Evolutionary conservation across 53 echinoderm and acorn worm genomes (phyloP).

Genomic region (Echinarachnius parma): DNA sequence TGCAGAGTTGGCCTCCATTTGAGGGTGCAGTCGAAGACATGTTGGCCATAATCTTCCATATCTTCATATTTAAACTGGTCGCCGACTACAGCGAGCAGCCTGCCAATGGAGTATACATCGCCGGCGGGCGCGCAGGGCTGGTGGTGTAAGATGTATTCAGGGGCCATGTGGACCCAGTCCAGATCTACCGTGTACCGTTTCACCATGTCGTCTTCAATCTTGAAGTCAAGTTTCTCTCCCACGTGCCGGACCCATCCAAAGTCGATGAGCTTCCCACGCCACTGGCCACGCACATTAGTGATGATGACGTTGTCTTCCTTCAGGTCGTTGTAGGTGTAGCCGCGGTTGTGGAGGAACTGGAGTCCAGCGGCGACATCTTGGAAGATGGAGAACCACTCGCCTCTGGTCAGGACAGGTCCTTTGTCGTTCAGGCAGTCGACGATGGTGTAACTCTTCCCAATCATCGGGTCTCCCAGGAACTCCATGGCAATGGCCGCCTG

Average conservation of each 20-base stretch:
- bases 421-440: constrained; percentile 6
- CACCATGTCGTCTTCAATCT: constrained; percentile 3
- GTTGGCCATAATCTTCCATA: constrained; percentile 4
- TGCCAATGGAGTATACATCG: constrained; percentile 27
- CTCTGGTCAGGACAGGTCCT: constrained; percentile 10
- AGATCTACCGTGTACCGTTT: background rate
- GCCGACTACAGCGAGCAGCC: constrained; percentile 6
- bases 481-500: constrained; percentile 19
- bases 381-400: constrained; percentile 12
- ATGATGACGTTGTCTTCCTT: constrained; percentile 22
- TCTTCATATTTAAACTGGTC: constrained; percentile 1
- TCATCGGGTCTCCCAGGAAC: constrained; percentile 11
- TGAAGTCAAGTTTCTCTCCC: background rate
- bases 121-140: constrained; percentile 9
- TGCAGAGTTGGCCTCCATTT: too few species aligned
- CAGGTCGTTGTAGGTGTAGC: constrained; percentile 15
- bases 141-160: constrained; percentile 22
- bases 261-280: constrained; percentile 29
- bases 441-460: constrained; percentile 1
- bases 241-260: constrained; percentile 9
- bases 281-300: background rate
- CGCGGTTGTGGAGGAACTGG: background rate
- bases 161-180: background rate
- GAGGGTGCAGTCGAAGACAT: too few species aligned
- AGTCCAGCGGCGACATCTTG: constrained; percentile 19